These are phyloP conservation scores for Chrysaora quinquecirrha DNA, from an alignment of 30 jellyfish, hydroid and myxozoan species.

Conservation along the genomic window DNA sequence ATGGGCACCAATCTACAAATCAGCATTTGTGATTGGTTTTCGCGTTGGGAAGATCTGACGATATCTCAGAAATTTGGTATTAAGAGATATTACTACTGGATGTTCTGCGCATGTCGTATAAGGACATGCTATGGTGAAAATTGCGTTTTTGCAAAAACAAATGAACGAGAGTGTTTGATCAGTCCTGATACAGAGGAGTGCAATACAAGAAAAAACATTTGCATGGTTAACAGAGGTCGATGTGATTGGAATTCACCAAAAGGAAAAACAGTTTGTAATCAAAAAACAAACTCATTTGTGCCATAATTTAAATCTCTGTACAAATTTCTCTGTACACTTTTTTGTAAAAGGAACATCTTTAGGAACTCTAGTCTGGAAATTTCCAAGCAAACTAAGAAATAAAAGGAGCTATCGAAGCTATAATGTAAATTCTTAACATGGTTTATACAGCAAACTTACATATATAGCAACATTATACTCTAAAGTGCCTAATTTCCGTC, in stretches of 20 bases:
- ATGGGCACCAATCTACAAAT: conserved; percentile 19
- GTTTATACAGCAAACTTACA: no score
- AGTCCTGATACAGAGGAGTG: neutral
- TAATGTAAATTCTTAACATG: no score
- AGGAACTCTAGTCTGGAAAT: no score
- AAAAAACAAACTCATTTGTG: neutral
- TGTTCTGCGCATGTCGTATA: conserved; percentile 39
- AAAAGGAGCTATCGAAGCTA: no score
- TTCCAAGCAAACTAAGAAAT: no score
- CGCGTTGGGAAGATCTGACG: conserved; percentile 60
- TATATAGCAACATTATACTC: no score
- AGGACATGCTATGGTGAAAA: conserved; percentile 14
- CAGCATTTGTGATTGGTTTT: conserved; percentile 50
- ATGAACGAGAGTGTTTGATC: neutral
- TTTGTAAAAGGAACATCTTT: no score
- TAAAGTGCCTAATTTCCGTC: no score
- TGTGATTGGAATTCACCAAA: conserved; percentile 35
- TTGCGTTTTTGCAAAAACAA: neutral
- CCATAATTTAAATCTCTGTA: no score
- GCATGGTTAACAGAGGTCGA: conserved; percentile 33
- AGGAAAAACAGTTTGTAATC: neutral
- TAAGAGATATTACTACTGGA: conserved; percentile 17
- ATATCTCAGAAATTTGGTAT: conserved; percentile 44
- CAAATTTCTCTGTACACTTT: no score
- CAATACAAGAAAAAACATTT: conserved; percentile 13